Evolutionary conservation across 2,113 vertebrate genomes (phyloP).

Genomic region (Leucopsar rothschildi): DNA sequence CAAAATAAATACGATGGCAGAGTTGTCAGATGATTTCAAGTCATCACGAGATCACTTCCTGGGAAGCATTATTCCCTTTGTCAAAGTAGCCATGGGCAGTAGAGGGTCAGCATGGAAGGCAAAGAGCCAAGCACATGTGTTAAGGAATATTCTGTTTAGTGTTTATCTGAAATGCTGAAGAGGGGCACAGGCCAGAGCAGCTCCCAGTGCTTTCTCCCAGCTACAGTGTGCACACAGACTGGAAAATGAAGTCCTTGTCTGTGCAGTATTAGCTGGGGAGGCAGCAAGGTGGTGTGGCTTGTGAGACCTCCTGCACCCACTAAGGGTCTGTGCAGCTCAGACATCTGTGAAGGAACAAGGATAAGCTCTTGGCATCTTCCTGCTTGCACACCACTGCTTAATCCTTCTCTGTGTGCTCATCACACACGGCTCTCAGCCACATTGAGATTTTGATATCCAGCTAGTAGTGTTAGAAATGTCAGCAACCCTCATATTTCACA

Average conservation of each 20-base stretch:
- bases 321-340: neutral
- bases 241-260: fast-evolving
- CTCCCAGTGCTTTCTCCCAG: neutral
- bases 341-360: neutral
- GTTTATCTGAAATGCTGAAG: neutral
- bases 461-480: neutral
- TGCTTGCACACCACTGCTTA: neutral
- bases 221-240: no score
- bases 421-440: neutral
- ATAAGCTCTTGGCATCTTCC: neutral
- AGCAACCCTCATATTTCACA: neutral
- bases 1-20: fast-evolving
- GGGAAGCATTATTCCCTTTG: neutral
- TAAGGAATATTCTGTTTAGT: neutral
- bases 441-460: neutral
- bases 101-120: neutral
- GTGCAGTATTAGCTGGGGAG: neutral
- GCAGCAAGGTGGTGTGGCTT: neutral
- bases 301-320: neutral
- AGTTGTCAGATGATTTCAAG: neutral
- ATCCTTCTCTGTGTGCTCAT: neutral
- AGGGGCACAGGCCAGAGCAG: neutral
- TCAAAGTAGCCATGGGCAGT: neutral
- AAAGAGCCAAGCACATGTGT: neutral
- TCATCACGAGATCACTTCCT: neutral